These are phyloP conservation scores for Nerophis ophidion DNA, from an alignment of 2,113 vertebrate genomes.

Conservation along the genomic window DNA sequence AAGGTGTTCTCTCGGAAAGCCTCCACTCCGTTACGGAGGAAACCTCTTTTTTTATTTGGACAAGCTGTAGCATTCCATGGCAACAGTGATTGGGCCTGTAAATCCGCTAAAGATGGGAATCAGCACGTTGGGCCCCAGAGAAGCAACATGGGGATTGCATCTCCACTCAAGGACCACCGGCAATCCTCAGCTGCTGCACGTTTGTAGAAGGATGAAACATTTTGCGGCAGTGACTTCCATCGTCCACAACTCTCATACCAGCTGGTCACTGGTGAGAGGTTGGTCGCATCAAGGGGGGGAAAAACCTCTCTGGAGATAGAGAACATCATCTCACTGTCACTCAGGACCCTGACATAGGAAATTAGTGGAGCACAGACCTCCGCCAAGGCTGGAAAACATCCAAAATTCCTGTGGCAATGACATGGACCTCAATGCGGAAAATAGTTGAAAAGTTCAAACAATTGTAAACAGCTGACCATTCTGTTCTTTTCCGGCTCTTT, in stretches of 20 bases:
- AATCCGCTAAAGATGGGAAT: constrained; percentile 31
- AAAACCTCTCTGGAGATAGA: background rate
- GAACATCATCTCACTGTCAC: constrained; percentile 1
- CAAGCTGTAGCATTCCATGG: constrained; percentile 27
- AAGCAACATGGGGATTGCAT: background rate
- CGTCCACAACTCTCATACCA: background rate
- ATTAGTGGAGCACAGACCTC: background rate
- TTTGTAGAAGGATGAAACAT: constrained; percentile 1
- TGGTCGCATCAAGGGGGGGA: constrained; percentile 13
- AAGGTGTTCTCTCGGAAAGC: constrained; percentile 49
- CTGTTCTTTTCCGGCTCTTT: no score
- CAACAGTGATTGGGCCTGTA: constrained; percentile 38
- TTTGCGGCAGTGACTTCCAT: constrained; percentile 1
- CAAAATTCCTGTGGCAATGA: no score
- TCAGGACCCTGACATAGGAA: background rate
- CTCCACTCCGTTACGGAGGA: constrained; percentile 25
- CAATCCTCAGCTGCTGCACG: constrained; percentile 27
- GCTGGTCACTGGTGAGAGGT: background rate
- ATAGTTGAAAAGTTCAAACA: no score
- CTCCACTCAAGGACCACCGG: background rate
- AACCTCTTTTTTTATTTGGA: constrained; percentile 42
- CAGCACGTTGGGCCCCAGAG: background rate
- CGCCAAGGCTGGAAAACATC: background rate
- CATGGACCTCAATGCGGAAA: no score
- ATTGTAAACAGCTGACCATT: no score